phyloP scores from a whole-genome alignment of 2,113 vertebrate genomes.

The Crotalus viridis region DNA sequence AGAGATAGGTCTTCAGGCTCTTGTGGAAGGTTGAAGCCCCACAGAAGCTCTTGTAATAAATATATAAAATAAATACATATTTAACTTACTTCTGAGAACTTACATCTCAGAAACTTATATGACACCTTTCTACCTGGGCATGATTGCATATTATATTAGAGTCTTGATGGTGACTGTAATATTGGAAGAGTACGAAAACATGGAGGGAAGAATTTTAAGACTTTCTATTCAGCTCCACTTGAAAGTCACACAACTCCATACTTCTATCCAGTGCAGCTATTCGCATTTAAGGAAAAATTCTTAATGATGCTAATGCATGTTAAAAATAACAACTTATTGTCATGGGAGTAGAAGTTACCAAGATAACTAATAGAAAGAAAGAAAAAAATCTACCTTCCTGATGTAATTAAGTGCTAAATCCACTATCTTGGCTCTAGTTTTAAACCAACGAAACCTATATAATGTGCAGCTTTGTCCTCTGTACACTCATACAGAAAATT shows the following conservation, averaged over 20 bases:
- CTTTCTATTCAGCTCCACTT: neutral
- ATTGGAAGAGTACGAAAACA: neutral
- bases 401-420: neutral
- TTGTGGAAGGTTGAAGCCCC: neutral
- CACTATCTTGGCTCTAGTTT: neutral
- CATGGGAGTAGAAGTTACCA: neutral
- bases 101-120: neutral
- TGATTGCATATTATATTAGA: neutral
- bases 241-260: neutral
- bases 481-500: neutral
- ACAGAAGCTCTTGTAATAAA: neutral
- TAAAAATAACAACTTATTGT: neutral
- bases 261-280: neutral
- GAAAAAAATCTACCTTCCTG: neutral
- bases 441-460: neutral
- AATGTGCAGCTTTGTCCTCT: neutral
- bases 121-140: no score
- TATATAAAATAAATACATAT: neutral
- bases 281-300: neutral
- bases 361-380: neutral
- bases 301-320: neutral
- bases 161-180: neutral
- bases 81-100: neutral
- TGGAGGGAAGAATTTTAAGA: neutral
- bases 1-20: no score